Conservation (phyloP, 2,888 invertebrate species). For the Coleophora flavipennella region DNA sequence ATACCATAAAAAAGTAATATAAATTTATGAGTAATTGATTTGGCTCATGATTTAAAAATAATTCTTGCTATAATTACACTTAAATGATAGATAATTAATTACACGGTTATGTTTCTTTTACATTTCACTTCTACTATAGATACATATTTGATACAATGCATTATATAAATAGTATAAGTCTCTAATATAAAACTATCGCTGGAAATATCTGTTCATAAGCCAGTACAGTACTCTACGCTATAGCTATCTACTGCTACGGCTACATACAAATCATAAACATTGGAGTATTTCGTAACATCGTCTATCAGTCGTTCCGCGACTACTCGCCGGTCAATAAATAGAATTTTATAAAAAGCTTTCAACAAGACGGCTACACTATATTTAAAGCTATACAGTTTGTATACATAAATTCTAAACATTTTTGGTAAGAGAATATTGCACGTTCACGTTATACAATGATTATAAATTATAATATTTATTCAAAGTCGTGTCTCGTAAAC, state of each 20-base stretch:
- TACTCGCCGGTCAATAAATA: constrained; percentile 65
- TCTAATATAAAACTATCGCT: constrained; percentile 65
- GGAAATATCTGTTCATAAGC: constrained; percentile 53
- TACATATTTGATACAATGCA: constrained; percentile 31
- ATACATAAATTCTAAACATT: constrained; percentile 67
- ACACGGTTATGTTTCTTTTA: constrained; percentile 15
- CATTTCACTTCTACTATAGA: constrained; percentile 21
- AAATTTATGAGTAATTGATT: too few species aligned
- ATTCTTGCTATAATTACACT: too few species aligned
- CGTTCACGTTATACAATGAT: constrained; percentile 45
- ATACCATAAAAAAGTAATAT: background rate
- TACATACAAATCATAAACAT: constrained; percentile 58
- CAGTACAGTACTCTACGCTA: constrained; percentile 34
- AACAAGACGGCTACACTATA: constrained; percentile 69
- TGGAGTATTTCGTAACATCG: constrained; percentile 61
- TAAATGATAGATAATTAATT: too few species aligned
- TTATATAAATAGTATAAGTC: constrained; percentile 27
- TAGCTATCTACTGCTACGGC: constrained; percentile 42
- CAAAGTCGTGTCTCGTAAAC: constrained; percentile 31
- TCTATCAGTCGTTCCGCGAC: constrained; percentile 65
- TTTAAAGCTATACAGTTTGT: constrained; percentile 70
- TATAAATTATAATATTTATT: constrained; percentile 28
- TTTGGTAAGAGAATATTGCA: constrained; percentile 69
- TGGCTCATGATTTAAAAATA: too few species aligned
- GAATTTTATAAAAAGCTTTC: constrained; percentile 70